Base-by-base conservation (phyloP, 2,113 vertebrate species). In the Andinoacara biseriatus region DNA sequence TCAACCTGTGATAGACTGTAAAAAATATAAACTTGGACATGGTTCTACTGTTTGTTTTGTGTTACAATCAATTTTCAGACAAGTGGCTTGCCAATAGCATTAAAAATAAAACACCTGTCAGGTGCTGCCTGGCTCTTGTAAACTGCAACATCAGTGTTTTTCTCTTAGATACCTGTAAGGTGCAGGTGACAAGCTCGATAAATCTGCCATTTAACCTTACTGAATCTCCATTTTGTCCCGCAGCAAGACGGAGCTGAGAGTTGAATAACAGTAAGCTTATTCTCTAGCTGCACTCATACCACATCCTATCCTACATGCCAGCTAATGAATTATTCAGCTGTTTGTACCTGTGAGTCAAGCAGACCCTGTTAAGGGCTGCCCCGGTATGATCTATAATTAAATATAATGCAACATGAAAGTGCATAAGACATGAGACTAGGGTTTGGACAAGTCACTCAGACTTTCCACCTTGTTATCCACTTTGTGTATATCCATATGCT, bases 361-460 rank as follows among this genome's bases (percentile, higher is more conserved):
- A 88, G 91, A 85, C 92, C 86, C 90, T 87, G 91, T 94, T 95
- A 91, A 83, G 92, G 94, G 93, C 89, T 90, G 91, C 91, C 88
- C 92, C 57, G 46, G 92, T 90, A 93, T 95, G 93, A 95, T 95
- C 92, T 94, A 96, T 95, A 96, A 95, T 96, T 96, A 94, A 96
- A 94, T 93, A 93, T 93, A 94, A 94, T 94, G 94, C 92, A 92
- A 94, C 91, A 94, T 96, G 92, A 95, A 95, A 95, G 95, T 95
- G 95, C 95, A 96, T 95, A 94, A 93, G 90, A 94, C 90, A 96
- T 95, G 90, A 95, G 90, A 90, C 76, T 76, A 62, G 81, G 90
- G 86, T 87, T 83, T 91, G 89, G 87, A 91, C 89, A 88, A 94
- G 93, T 91, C 92, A 94, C 88, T 91, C 86, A 85, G 90, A 90